phyloP scores from a whole-genome alignment of 2,797 vertebrate genomes.

The Sebastes oblongus region DNA sequence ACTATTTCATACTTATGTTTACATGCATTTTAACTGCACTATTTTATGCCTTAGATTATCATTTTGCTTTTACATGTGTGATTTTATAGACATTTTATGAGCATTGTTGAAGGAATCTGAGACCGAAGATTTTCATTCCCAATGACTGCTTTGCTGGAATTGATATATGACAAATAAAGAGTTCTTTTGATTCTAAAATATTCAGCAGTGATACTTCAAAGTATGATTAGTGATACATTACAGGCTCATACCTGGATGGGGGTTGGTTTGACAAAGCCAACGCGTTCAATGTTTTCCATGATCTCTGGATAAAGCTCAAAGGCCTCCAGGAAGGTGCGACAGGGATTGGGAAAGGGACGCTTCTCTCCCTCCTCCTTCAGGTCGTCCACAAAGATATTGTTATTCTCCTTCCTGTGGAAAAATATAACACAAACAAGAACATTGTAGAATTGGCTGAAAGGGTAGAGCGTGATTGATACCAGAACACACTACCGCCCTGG shows the following conservation, averaged over 20 bases:
- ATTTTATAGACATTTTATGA: too few relatives aligned
- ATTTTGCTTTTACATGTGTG: too few relatives aligned
- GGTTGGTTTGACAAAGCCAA: constrained; percentile 91
- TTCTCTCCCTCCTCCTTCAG: constrained; percentile 87
- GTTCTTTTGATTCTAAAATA: background rate
- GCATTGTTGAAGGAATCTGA: too few relatives aligned
- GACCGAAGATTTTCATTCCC: too few relatives aligned
- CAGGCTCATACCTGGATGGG: constrained; percentile 90
- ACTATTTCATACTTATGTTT: too few relatives aligned
- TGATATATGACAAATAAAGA: too few relatives aligned
- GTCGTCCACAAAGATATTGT: constrained; percentile 92
- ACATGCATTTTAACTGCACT: too few relatives aligned
- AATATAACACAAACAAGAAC: background rate
- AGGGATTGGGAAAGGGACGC: constrained; percentile 88
- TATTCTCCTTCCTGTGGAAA: constrained; percentile 89
- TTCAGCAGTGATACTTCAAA: background rate
- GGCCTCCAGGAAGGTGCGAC: constrained; percentile 88
- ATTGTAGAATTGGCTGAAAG: background rate
- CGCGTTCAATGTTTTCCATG: constrained; percentile 89
- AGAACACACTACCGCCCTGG: background rate
- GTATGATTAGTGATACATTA: background rate
- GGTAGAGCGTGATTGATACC: background rate
- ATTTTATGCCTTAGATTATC: too few relatives aligned
- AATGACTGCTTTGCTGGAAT: too few relatives aligned
- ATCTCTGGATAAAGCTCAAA: constrained; percentile 89